Base-by-base conservation (phyloP, 1,140 invertebrate species). In the Philopotamus ludificatus region DNA sequence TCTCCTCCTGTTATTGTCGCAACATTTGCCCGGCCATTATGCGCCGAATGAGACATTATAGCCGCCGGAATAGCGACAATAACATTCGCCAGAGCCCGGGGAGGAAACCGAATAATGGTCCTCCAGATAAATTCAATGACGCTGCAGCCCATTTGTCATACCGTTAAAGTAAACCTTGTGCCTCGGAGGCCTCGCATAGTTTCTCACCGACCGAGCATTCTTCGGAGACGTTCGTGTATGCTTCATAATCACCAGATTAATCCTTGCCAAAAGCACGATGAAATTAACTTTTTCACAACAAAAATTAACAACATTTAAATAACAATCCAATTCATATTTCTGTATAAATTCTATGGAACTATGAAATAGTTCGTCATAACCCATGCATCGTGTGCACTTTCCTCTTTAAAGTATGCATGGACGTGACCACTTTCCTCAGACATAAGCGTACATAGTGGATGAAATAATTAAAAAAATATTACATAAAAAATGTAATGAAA, bases 141-240 rank as follows among this genome's bases (percentile, higher is more conserved):
- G 66, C 55, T 23, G 58, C 58, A 65, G 59, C 41, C 62, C 49
- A 62, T 69, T 69, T 65, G 28, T 69, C 67, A 69, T 57, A 60
- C 53, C 45, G 49, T 22, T 20, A 44, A 34, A 34, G 28, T 34
- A 34, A 34, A 34, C 28, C n/a, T 50, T 50, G 20, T 15, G 39
- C 16, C 4, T 34, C 12, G 34, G 41, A 44, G 25, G 39, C 22
- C 18, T 45, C 51, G 41, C 50, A 47, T 55, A 62, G 58, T 61
- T 60, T 39, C 16, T 20, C 28, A 22, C 22, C n/a, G 8, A 8
- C 18, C 10, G 4, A 3, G 44, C 44, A 47, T 47, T 47, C 44
- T 47, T 47, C 44, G 15, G 18, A 47, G 18, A 47, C 18, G 4
- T 47, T 47, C 44, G 18, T 47, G 18, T 39, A n/a, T 12, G 44